phyloP scores from a whole-genome alignment of 2,797 vertebrate species.

The Apogon talboti region DNA sequence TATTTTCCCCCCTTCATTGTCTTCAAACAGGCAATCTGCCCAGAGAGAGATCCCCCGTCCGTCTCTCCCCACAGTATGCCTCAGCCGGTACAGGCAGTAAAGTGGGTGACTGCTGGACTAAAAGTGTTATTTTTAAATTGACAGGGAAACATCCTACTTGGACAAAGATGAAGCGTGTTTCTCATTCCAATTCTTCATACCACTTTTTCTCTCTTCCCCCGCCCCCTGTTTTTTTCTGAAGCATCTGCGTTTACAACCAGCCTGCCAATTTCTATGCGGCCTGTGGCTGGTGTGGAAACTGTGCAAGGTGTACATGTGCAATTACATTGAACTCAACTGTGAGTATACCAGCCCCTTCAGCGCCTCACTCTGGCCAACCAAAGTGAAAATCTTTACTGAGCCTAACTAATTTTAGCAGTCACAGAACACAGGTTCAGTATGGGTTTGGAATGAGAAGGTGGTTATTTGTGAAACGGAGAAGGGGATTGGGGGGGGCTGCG shows the following conservation, averaged over 20 bases:
- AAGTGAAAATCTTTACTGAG: conserved; percentile 87
- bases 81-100: conserved; percentile 64
- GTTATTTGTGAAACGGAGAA: conserved; percentile 72
- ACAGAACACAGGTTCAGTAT: conserved; percentile 86
- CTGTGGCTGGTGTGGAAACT: conserved; percentile 69
- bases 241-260: conserved; percentile 76
- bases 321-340: conserved; percentile 90
- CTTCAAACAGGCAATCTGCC: conserved; percentile 73
- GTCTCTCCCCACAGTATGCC: conserved; percentile 40
- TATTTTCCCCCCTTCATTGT: conserved; percentile 31
- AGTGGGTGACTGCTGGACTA: conserved; percentile 81
- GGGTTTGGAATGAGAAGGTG: conserved; percentile 79
- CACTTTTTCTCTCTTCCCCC: conserved; percentile 79
- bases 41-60: conserved; percentile 50
- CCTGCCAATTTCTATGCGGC: conserved; percentile 61
- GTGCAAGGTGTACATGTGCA: conserved; percentile 90
- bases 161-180: conserved; percentile 78
- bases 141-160: conserved; percentile 93
- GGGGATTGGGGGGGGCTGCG: conserved; percentile 27
- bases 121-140: conserved; percentile 99
- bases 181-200: conserved; percentile 72
- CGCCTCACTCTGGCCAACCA: conserved; percentile 88
- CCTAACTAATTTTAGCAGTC: conserved; percentile 87
- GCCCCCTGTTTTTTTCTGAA: conserved; percentile 85
- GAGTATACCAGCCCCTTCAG: conserved; percentile 87